A percentile compares a stretch with the other conserved stretches of the same genome.
Conservation (phyloP, 2,888 invertebrate genomes). For the Villa cingulata region DNA sequence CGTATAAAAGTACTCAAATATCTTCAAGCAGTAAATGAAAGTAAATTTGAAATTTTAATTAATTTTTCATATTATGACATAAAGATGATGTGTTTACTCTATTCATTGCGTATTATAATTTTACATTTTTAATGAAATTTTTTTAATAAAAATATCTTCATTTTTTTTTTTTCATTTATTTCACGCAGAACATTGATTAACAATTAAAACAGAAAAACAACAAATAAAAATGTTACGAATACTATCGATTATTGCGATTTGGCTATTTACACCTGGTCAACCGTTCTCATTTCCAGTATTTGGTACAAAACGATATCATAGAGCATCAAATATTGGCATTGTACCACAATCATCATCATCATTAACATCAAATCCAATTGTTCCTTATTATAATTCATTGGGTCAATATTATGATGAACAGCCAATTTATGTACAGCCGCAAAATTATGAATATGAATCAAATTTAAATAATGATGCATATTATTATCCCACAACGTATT, state of each 20-base stretch:
- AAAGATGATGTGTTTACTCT: no score
- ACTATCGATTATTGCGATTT: slow-evolving; percentile 4
- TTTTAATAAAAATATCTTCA: no score
- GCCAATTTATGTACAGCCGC: neutral
- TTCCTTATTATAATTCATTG: slow-evolving; percentile 7
- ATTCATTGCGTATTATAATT: no score
- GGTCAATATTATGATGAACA: slow-evolving; percentile 13
- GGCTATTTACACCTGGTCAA: slow-evolving; percentile 6
- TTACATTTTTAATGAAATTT: no score
- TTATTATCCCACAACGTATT: slow-evolving; percentile 10
- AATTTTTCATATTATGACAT: no score
- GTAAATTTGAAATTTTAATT: no score
- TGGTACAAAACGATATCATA: slow-evolving; percentile 18
- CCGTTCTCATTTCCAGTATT: slow-evolving; percentile 16
- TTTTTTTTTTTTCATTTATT: no score
- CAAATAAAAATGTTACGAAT: neutral
- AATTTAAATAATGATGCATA: slow-evolving; percentile 14
- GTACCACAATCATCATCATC: slow-evolving; percentile 9
- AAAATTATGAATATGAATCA: slow-evolving; percentile 10
- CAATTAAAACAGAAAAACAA: no score
- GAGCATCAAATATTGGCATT: slow-evolving; percentile 9
- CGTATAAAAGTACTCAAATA: no score
- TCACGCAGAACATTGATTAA: no score
- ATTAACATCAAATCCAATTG: slow-evolving; percentile 1
- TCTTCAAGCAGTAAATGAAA: no score